Evolutionary conservation across 2,797 vertebrate genomes (phyloP).

Genomic region (Oreochromis grahami): DNA sequence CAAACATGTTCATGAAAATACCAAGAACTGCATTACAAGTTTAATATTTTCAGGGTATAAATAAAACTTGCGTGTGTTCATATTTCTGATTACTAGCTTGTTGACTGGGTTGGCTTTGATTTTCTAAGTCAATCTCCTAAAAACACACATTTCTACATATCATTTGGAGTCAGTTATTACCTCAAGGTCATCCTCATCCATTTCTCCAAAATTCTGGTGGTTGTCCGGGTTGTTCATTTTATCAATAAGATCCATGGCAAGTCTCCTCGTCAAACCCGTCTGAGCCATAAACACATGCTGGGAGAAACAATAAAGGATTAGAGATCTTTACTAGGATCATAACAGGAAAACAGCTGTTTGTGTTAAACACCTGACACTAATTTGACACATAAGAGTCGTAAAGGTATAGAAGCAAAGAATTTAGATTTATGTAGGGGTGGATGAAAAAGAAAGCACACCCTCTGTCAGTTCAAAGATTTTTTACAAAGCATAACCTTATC

Average conservation of each 20-base stretch:
- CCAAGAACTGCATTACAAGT: neutral
- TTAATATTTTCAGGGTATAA: neutral
- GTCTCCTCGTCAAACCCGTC: slow-evolving; percentile 83
- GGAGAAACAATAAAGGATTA: slow-evolving; percentile 1
- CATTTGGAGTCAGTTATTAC: slow-evolving; percentile 59
- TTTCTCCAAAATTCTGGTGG: slow-evolving; percentile 85
- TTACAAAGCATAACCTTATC: neutral
- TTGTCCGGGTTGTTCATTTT: slow-evolving; percentile 96
- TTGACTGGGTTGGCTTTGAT: neutral
- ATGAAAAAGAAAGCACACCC: neutral
- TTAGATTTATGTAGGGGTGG: neutral
- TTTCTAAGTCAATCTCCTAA: neutral
- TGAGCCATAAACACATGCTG: slow-evolving; percentile 91
- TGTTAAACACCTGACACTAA: neutral
- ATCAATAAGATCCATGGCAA: slow-evolving; percentile 92
- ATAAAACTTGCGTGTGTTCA: neutral
- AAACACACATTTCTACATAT: neutral
- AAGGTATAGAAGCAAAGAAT: neutral
- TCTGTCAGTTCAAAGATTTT: neutral
- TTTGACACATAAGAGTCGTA: neutral
- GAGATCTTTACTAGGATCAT: neutral
- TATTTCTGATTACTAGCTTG: neutral
- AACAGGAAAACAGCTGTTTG: neutral
- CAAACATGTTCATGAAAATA: neutral
- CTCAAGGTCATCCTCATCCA: slow-evolving; percentile 94